Evolutionary conservation across 1,140 invertebrate genomes (phyloP).

Genomic region (Drosophila arizonae): DNA sequence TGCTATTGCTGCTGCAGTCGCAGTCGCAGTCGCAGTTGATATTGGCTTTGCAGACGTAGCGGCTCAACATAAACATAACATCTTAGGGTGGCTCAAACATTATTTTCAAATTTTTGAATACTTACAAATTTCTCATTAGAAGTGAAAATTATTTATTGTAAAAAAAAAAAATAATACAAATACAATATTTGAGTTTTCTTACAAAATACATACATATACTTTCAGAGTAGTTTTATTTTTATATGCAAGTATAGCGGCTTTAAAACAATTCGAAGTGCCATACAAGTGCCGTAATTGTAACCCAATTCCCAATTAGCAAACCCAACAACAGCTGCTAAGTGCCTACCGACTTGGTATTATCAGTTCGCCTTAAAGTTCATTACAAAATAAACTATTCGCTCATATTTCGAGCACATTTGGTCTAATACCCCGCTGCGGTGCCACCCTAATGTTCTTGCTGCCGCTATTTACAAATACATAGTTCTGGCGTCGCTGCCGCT

Average conservation of each 20-base stretch:
- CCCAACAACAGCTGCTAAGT: not conserved
- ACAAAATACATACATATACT: not conserved
- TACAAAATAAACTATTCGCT: conserved; percentile 23
- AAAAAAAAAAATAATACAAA: no score
- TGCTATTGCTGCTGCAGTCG: not conserved
- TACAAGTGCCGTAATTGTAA: conserved; percentile 14
- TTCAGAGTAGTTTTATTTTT: not conserved
- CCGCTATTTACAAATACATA: conserved; percentile 57
- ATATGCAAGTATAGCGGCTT: no score
- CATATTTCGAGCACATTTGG: conserved; percentile 24
- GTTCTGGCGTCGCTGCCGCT: conserved; percentile 30
- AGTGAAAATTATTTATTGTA: no score
- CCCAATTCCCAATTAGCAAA: conserved; percentile 30
- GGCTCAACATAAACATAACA: conserved; percentile 32
- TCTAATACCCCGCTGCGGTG: conserved; percentile 16
- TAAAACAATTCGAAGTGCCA: no score
- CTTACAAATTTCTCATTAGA: no score
- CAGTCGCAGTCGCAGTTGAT: not conserved
- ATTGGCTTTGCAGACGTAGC: conserved; percentile 3
- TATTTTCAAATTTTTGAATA: not conserved
- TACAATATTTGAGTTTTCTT: no score
- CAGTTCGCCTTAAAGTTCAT: conserved; percentile 31
- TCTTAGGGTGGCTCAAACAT: conserved; percentile 48
- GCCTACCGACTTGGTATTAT: conserved; percentile 10
- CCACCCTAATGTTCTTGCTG: conserved; percentile 51